These are phyloP conservation scores for Ectropis crepuscularia DNA, from an alignment of 2,888 invertebrate species.

Conservation along the genomic window DNA sequence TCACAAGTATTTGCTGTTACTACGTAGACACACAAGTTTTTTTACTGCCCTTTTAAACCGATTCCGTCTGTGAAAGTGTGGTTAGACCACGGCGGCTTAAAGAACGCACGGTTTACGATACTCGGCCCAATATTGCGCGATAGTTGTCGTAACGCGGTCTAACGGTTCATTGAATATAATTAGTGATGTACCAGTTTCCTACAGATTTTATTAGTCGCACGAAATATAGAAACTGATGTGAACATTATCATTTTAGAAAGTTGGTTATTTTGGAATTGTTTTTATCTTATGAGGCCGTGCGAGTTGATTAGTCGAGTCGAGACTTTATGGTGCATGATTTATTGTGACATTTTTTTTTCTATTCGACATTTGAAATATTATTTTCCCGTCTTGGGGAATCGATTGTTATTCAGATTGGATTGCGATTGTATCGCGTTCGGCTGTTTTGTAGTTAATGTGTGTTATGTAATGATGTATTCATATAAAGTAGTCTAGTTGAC, in stretches of 20 bases:
- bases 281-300: conserved; percentile 41
- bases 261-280: conserved; percentile 45
- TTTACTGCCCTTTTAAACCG: too few relatives aligned
- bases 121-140: conserved; percentile 49
- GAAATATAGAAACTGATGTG: conserved; percentile 41
- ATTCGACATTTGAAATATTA: conserved; percentile 4
- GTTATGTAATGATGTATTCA: conserved; percentile 18
- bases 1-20: too few relatives aligned
- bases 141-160: conserved; percentile 47
- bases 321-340: conserved; percentile 33
- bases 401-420: conserved; percentile 16
- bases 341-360: conserved; percentile 21
- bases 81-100: conserved; percentile 38
- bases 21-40: too few relatives aligned
- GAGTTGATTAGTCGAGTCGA: conserved; percentile 28
- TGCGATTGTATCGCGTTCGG: not conserved
- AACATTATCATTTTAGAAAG: conserved; percentile 48
- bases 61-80: too few relatives aligned
- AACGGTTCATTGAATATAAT: conserved; percentile 57
- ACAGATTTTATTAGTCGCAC: conserved; percentile 43
- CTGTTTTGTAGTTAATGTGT: conserved; percentile 7
- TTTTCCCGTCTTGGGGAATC: conserved; percentile 3
- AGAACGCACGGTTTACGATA: conserved; percentile 38
- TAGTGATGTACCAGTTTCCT: conserved; percentile 57
- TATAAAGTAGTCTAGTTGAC: conserved; percentile 16